These are phyloP conservation scores for Tolmerus cingulatus DNA, from an alignment of 2,888 invertebrate genomes.

Conservation along the genomic window DNA sequence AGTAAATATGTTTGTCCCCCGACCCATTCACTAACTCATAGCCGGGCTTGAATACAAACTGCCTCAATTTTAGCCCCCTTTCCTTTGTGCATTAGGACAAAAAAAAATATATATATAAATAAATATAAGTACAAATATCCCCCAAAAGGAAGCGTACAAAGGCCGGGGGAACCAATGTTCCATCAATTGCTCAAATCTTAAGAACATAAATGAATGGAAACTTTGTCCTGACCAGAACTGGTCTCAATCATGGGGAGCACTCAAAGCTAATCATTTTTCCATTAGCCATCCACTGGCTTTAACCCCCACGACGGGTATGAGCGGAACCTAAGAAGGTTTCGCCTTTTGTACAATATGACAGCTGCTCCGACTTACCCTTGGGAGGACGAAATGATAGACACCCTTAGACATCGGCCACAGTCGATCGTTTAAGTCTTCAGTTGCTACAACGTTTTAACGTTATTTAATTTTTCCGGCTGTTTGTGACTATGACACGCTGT, in stretches of 20 bases:
- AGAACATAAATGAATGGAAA: constrained; percentile 23
- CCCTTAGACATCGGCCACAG: not conserved
- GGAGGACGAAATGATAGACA: not conserved
- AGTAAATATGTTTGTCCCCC: not conserved
- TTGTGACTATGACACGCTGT: not conserved
- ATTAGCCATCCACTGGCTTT: constrained; percentile 8
- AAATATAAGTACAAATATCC: too few relatives aligned
- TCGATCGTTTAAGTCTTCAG: not conserved
- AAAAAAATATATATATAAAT: not conserved
- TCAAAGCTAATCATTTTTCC: constrained; percentile 35
- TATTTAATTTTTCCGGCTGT: constrained; percentile 37
- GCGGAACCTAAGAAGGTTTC: not conserved
- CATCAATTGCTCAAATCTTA: constrained; percentile 38
- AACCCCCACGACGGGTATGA: not conserved
- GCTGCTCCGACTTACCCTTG: not conserved
- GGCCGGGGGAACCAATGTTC: constrained; percentile 12
- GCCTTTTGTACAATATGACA: not conserved
- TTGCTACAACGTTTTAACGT: not conserved
- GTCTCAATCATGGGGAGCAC: constrained; percentile 11
- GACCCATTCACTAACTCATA: not conserved
- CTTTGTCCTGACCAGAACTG: constrained; percentile 12
- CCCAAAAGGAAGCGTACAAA: not conserved
- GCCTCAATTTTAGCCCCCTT: not conserved
- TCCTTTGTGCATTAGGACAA: not conserved
- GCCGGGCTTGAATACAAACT: not conserved